Evolutionary conservation across 2,888 invertebrate genomes (phyloP).

Genomic region (Agrotis ipsilon): DNA sequence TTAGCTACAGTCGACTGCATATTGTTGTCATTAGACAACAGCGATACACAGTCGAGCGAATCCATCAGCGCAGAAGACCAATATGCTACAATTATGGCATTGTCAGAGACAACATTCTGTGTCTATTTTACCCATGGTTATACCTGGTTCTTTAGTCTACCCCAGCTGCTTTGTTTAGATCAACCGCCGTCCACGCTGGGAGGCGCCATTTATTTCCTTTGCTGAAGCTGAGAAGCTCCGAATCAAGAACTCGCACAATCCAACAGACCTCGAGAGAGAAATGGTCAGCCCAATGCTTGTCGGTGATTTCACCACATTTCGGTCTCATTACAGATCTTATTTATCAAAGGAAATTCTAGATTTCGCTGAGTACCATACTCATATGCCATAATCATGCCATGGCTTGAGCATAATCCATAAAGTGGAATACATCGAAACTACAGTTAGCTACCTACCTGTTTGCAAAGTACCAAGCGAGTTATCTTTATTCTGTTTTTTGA

Average conservation of each 20-base stretch:
- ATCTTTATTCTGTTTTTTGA: not conserved
- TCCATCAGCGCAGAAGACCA: not conserved
- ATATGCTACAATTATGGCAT: too few relatives aligned
- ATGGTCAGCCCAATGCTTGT: slow-evolving; percentile 39
- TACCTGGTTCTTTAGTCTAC: slow-evolving; percentile 21
- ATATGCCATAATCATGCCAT: slow-evolving; percentile 22
- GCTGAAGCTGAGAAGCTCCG: slow-evolving; percentile 33
- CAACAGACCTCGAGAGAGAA: slow-evolving; percentile 42
- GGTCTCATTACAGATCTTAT: slow-evolving; percentile 24
- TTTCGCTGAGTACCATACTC: slow-evolving; percentile 14
- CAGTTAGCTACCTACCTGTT: not conserved
- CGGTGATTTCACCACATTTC: slow-evolving; percentile 23
- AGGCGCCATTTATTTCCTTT: slow-evolving; percentile 37
- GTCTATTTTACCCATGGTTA: not conserved
- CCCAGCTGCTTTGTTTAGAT: slow-evolving; percentile 38
- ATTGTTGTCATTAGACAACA: too few relatives aligned
- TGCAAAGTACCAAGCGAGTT: not conserved
- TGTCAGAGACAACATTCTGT: not conserved
- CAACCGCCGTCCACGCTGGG: slow-evolving; percentile 36
- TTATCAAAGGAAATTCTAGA: slow-evolving; percentile 13
- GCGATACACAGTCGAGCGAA: too few relatives aligned
- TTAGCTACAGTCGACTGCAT: too few relatives aligned
- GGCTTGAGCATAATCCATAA: slow-evolving; percentile 11
- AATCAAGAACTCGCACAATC: slow-evolving; percentile 41
- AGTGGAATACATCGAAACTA: not conserved